Conservation (phyloP, 1,140 invertebrate species). For the Leptestheria dahalacensis region DNA sequence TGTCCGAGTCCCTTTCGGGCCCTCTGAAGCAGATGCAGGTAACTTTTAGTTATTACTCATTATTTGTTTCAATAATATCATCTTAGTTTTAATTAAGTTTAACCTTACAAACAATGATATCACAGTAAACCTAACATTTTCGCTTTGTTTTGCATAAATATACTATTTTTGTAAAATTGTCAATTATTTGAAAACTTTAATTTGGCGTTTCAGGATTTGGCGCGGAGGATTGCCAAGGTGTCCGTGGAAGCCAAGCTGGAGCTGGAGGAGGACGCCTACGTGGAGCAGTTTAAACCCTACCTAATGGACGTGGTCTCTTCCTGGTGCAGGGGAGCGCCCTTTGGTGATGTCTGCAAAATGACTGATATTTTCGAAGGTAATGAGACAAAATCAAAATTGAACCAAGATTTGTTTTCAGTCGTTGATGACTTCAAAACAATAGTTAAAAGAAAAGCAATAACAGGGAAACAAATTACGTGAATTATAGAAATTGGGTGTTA, state of each 20-base stretch:
- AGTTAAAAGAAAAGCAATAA: too few species aligned
- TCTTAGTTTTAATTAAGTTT: too few species aligned
- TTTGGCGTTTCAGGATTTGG: constrained; percentile 48
- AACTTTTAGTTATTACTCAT: too few species aligned
- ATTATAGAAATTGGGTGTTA: too few species aligned
- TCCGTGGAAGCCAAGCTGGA: constrained; percentile 80
- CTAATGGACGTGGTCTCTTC: constrained; percentile 95
- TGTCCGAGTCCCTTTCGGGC: constrained; percentile 71
- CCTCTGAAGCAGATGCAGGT: constrained; percentile 74
- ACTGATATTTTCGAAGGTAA: constrained; percentile 98
- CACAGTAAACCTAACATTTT: background rate
- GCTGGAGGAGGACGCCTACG: constrained; percentile 78
- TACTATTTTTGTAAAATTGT: constrained; percentile 3
- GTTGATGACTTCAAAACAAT: too few species aligned
- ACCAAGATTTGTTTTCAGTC: too few species aligned
- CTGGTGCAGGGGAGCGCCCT: constrained; percentile 90
- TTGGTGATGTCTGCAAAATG: constrained; percentile 87
- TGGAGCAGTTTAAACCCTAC: constrained; percentile 82
- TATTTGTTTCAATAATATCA: too few species aligned
- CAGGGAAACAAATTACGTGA: too few species aligned
- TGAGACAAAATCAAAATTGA: too few species aligned
- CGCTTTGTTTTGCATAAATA: background rate
- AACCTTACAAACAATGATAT: background rate
- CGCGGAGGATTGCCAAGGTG: constrained; percentile 77
- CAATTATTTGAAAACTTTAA: constrained; percentile 4